Conservation (phyloP, 2,888 invertebrate genomes). For the Pomacea canaliculata region DNA sequence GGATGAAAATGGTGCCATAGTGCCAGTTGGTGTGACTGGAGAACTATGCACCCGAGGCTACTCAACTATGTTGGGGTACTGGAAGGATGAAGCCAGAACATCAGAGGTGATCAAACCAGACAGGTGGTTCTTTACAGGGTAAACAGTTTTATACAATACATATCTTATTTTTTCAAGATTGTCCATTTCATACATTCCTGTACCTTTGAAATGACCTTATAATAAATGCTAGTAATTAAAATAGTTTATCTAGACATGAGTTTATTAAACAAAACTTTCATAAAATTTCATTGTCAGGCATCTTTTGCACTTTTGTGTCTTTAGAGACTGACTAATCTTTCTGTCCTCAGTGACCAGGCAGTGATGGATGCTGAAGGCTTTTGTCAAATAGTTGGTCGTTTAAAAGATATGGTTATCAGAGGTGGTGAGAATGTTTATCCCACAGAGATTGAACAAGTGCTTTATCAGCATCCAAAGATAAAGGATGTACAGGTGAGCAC, state of each 20-base stretch:
- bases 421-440: conserved; percentile 89
- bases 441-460: conserved; percentile 81
- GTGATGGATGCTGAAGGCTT: conserved; percentile 79
- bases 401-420: conserved; percentile 84
- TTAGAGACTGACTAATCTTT: too few species aligned
- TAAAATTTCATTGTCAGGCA: too few species aligned
- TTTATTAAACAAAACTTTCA: not conserved
- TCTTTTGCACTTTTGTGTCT: too few species aligned
- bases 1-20: conserved; percentile 76
- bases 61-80: conserved; percentile 84
- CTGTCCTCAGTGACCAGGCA: conserved; percentile 76
- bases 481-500: conserved; percentile 78
- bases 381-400: conserved; percentile 79
- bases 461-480: conserved; percentile 82
- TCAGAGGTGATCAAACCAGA: conserved; percentile 77
- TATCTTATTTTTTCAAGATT: too few species aligned
- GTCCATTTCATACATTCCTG: not conserved
- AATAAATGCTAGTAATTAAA: not conserved
- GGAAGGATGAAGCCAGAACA: conserved; percentile 83
- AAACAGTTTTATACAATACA: conserved; percentile 38
- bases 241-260: not conserved
- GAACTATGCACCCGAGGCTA: conserved; percentile 84
- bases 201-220: not conserved
- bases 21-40: conserved; percentile 81
- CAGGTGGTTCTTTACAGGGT: conserved; percentile 87